phyloP scores from a whole-genome alignment of 2,888 invertebrate species.

The Saturnia japonica region DNA sequence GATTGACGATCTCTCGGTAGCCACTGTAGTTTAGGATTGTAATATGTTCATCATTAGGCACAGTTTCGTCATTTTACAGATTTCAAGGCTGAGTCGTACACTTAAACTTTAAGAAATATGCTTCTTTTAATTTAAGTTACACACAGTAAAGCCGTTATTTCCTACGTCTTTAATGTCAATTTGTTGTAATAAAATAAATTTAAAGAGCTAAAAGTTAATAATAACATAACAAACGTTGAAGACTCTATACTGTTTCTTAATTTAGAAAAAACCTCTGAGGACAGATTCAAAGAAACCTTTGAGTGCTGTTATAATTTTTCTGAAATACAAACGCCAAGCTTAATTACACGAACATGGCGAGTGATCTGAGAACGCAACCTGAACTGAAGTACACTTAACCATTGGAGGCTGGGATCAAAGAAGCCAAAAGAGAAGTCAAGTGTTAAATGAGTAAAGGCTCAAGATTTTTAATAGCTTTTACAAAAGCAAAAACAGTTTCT shows the following conservation, averaged over 20 bases:
- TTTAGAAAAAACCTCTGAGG: slow-evolving; percentile 4
- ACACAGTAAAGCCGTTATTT: neutral
- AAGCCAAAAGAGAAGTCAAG: slow-evolving; percentile 43
- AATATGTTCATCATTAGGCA: no score
- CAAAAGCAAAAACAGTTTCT: neutral
- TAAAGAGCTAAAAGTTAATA: neutral
- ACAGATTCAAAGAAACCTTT: slow-evolving; percentile 23
- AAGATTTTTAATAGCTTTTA: slow-evolving; percentile 10
- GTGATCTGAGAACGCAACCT: slow-evolving; percentile 53
- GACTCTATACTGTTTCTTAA: neutral
- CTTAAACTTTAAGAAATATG: no score
- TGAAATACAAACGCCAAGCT: slow-evolving; percentile 56
- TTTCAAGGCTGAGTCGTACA: no score
- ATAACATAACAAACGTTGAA: neutral
- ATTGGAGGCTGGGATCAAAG: slow-evolving; percentile 61
- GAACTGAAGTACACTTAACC: slow-evolving; percentile 61
- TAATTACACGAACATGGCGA: slow-evolving; percentile 58
- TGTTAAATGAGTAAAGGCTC: slow-evolving; percentile 35
- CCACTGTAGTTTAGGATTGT: no score
- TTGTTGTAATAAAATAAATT: neutral
- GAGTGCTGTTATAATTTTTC: slow-evolving; percentile 54
- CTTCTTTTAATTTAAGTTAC: neutral
- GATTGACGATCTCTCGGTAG: no score
- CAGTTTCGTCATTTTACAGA: no score
- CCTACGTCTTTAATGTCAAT: neutral